Base-by-base conservation (phyloP, 2,797 vertebrate genomes). In the Melanogrammus aeglefinus region DNA sequence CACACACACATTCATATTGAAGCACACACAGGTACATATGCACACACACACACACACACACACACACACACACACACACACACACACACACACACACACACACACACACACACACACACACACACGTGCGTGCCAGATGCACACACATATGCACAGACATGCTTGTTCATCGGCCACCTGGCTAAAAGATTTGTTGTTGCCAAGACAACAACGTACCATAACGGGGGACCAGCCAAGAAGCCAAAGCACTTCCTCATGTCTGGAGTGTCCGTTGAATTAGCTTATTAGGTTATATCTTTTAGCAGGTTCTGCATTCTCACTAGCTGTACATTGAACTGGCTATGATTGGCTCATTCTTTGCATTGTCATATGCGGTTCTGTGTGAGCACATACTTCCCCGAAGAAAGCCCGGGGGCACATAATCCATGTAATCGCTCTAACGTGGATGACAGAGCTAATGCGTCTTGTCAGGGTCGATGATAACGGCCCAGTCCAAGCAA, bases 191-290 rank as follows among this genome's bases (percentile, higher is more conserved):
- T 63, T 24, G 57, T 24, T 63, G 57, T 63, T 63, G 57, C 21
- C 57, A 63, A 63, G 57, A 24, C 57, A 63, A 63, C 57, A 21
- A 63, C n/a, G n/a, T 63, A 63, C 57, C n/a, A 63, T 63, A n/a
- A 63, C 57, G 4, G 47, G 47, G 47, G n/a, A 24, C 21, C 21
- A 24, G 57, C 57, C 12, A 44, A 44, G 47, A 21, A n/a, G 47
- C 47, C 47, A 10, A 51, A 18, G 47, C 16, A 16, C 14, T 51
- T 51, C 4, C 47, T 21, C 18, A 51, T 18, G 14, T 51, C 47
- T 51, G 47, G 16, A 51, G 47, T 18, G 4, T 16, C 14, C 3
- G 10, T 51, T 18, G 47, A 51, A 51, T 51, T 2, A 21, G 4
- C 10, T 51, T 51, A 51, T 51, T 51, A 51, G 41, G 41, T 51